Evolutionary conservation across 2,797 vertebrate genomes (phyloP).

Genomic region (Gephyroberyx darwinii): DNA sequence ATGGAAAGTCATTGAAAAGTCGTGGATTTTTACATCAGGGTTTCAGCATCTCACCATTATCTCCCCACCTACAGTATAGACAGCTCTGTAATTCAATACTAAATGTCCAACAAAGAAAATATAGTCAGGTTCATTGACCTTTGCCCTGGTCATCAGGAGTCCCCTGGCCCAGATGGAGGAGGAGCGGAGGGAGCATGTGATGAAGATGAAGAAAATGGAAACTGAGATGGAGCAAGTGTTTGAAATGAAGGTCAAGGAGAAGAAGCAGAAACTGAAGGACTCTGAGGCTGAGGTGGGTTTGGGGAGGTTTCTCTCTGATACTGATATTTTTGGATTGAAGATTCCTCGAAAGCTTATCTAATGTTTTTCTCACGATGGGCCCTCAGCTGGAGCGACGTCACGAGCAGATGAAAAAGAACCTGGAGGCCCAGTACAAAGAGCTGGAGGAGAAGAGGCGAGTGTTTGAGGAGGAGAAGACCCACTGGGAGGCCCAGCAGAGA

Average conservation of each 20-base stretch:
- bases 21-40: too few species aligned
- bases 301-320: neutral
- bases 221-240: constrained; percentile 86
- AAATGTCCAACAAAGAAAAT: too few species aligned
- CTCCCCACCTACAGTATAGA: too few species aligned
- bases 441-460: constrained; percentile 83
- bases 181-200: constrained; percentile 82
- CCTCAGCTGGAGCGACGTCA: constrained; percentile 82
- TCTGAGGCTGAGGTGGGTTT: constrained; percentile 82
- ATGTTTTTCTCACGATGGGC: neutral
- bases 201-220: constrained; percentile 88
- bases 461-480: constrained; percentile 79
- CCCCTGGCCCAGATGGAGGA: constrained; percentile 86
- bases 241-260: constrained; percentile 87
- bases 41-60: too few species aligned
- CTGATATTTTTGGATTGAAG: neutral
- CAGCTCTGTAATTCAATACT: too few species aligned
- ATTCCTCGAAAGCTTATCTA: too few species aligned
- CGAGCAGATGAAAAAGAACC: constrained; percentile 84
- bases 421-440: constrained; percentile 86
- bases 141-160: constrained; percentile 68
- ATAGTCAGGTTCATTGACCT: neutral
- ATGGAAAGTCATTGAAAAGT: too few species aligned
- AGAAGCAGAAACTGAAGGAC: constrained; percentile 86
- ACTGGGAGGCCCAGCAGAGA: constrained; percentile 83